Evolutionary conservation across 2,113 vertebrate species (phyloP), one percentile per base, ranked within the genome.

Genomic region (Periophthalmus modestus): DNA sequence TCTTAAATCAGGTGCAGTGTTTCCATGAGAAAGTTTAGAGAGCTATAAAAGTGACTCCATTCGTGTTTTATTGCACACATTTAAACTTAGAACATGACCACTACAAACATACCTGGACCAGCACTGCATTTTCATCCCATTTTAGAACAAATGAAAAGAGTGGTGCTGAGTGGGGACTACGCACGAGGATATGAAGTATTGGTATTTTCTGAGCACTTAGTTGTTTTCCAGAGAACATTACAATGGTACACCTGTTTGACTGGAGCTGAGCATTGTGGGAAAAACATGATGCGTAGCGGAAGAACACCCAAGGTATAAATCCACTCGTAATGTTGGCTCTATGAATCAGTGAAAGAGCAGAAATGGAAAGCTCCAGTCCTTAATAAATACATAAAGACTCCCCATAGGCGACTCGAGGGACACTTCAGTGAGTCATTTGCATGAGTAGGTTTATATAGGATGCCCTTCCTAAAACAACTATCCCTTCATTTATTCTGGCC

Each of bases 41-140:
- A 66, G 75, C 34, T 67, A 72, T 89, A 79, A 86, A 88, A 73
- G 73, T 83, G 82, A 78, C 79, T 65, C 71, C 76, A 69, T 66
- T 69, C 14, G 4, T 79, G 67, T 79, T 87, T 86, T 86, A 87
- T 84, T 76, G 48, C 67, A 73, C 18, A 21, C 16, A 15, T 59
- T 55, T 55, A 55, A 55, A 59, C 12, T 59, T 24, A 28, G 28
- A 59, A 59, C 50, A 69, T 71, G 81, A 82, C 19, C 33, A 36
- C 23, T 6, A 79, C 85, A 79, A 83, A 85, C 36, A 61, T 54
- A 84, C 71, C 62, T 84, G 72, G 78, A 87, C 71, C 52, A 67
- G 79, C 5, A 13, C 59, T 57, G 81, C 18, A n/a, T 83, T 87
- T 80, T 82, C 75, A 54, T 62, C n/a, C 23, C 46, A 5, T 78